phyloP scores from a whole-genome alignment of 2,113 vertebrate genomes.

The Rhinogobius similis region DNA sequence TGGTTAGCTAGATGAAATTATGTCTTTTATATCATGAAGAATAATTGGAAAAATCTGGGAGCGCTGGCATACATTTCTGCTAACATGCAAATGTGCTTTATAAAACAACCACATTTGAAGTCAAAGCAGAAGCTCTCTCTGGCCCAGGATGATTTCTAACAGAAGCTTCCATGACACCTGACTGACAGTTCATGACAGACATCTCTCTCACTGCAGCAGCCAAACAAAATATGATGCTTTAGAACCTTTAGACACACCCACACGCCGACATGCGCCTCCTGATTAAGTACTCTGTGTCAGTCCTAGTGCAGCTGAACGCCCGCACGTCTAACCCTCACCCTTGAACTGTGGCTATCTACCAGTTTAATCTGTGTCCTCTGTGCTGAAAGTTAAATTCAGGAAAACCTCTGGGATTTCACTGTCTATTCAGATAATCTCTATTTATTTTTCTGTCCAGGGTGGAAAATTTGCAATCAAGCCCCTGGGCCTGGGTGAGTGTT shows the following conservation, averaged over 20 bases:
- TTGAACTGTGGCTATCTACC: conserved; percentile 33
- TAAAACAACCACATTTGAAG: conserved; percentile 26
- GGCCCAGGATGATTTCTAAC: conserved; percentile 10
- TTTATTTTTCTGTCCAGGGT: conserved; percentile 77
- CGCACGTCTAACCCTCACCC: neutral
- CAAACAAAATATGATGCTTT: conserved; percentile 27
- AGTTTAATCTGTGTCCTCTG: conserved; percentile 54
- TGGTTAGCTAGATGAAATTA: conserved; percentile 69
- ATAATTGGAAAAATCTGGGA: conserved; percentile 61
- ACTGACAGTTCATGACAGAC: conserved; percentile 39
- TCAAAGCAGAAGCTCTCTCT: conserved; percentile 23
- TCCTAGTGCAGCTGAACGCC: conserved; percentile 8
- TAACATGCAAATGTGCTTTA: conserved; percentile 38
- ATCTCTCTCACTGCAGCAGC: conserved; percentile 8
- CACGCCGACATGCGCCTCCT: conserved; percentile 3
- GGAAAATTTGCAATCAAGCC: conserved; percentile 70
- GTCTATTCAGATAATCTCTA: conserved; percentile 74
- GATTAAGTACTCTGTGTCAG: conserved; percentile 10
- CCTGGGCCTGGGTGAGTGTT: conserved; percentile 48
- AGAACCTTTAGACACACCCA: conserved; percentile 19
- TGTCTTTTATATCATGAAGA: conserved; percentile 61
- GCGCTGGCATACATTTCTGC: conserved; percentile 43
- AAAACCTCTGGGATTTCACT: conserved; percentile 59
- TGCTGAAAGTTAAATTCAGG: conserved; percentile 31
- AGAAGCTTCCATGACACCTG: conserved; percentile 18